phyloP scores from a whole-genome alignment of 2,797 vertebrate species.

The Rhyacichthys aspro region DNA sequence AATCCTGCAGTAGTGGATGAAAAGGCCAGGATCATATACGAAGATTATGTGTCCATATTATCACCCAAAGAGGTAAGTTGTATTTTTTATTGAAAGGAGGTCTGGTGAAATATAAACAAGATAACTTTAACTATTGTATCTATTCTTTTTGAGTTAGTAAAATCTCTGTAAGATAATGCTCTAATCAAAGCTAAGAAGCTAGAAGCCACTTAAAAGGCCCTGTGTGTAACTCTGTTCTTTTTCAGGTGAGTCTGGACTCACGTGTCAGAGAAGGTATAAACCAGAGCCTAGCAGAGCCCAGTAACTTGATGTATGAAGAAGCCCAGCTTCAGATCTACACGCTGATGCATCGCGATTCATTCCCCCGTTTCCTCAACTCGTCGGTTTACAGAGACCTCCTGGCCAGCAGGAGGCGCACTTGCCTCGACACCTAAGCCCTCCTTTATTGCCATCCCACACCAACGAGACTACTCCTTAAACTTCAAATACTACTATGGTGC shows the following conservation, averaged over 20 bases:
- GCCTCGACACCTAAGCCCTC: constrained; percentile 89
- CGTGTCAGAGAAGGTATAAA: constrained; percentile 98
- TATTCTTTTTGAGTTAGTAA: neutral
- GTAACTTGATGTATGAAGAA: constrained; percentile 95
- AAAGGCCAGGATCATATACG: constrained; percentile 95
- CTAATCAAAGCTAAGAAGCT: no score
- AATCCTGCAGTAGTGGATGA: constrained; percentile 88
- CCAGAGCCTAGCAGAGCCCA: constrained; percentile 91
- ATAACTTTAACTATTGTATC: no score
- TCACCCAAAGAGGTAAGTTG: constrained; percentile 92
- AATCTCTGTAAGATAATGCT: no score
- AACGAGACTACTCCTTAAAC: constrained; percentile 75
- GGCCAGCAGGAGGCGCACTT: constrained; percentile 90
- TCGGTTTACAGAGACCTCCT: constrained; percentile 96
- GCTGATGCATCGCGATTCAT: constrained; percentile 99
- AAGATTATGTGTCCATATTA: constrained; percentile 98
- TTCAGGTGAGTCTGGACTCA: constrained; percentile 97
- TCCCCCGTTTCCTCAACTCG: constrained; percentile 99
- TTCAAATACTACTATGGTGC: constrained; percentile 78
- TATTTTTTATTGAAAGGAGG: neutral
- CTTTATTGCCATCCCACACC: constrained; percentile 58
- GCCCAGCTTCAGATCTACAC: constrained; percentile 99
- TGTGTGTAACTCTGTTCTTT: neutral
- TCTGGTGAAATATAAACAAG: no score
- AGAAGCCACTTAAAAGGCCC: no score